These are phyloP conservation scores for Stenotaenia linearis DNA, from an alignment of 2,888 invertebrate genomes.

Conservation along the genomic window DNA sequence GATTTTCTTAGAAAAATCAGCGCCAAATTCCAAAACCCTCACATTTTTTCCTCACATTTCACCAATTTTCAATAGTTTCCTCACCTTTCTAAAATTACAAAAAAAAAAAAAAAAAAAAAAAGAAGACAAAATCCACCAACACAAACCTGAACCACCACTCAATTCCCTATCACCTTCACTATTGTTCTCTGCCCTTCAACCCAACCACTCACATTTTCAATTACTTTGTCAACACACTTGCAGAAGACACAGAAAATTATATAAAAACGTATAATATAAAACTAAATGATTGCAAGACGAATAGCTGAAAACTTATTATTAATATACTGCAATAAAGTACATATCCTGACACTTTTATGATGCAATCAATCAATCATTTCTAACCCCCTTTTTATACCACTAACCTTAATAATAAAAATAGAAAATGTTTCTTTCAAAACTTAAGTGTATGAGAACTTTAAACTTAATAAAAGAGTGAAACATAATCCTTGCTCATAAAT, in stretches of 20 bases:
- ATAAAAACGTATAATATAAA: not conserved
- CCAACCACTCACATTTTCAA: too few species aligned
- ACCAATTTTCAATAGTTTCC: too few species aligned
- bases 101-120: too few species aligned
- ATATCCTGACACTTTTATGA: constrained; percentile 2
- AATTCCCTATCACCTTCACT: too few species aligned
- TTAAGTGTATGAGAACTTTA: not conserved
- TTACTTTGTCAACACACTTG: too few species aligned
- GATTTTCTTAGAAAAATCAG: too few species aligned
- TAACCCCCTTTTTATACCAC: not conserved
- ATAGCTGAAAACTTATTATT: not conserved
- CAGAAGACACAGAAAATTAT: not conserved
- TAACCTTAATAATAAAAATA: not conserved
- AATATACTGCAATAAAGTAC: not conserved
- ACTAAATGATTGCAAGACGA: not conserved
- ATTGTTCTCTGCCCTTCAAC: too few species aligned
- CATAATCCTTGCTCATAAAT: constrained; percentile 1
- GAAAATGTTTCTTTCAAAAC: not conserved
- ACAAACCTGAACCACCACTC: too few species aligned
- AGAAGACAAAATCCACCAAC: too few species aligned
- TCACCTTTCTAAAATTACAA: too few species aligned
- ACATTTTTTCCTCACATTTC: too few species aligned
- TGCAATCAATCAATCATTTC: not conserved
- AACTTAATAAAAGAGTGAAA: constrained; percentile 11
- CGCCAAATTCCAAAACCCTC: too few species aligned